A percentile compares a stretch with the other conserved stretches of the same genome.
phyloP scores from a whole-genome alignment of 2,888 invertebrate species.

The Napeogenes sylphis region DNA sequence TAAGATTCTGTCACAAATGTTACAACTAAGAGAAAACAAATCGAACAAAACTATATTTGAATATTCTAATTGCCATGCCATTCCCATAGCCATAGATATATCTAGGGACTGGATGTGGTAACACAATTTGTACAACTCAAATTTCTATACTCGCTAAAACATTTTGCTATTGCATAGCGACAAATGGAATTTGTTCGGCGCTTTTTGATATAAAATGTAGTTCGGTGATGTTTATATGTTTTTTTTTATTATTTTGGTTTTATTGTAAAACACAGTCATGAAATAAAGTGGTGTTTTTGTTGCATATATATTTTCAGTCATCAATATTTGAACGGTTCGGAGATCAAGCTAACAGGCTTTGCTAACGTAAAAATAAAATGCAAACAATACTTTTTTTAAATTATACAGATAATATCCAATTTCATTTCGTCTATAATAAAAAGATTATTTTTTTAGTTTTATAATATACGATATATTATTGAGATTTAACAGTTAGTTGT shows the following conservation, averaged over 20 bases:
- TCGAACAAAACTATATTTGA: slow-evolving; percentile 45
- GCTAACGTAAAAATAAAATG: background rate
- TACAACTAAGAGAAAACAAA: no score
- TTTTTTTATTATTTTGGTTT: slow-evolving; percentile 8
- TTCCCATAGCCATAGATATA: slow-evolving; percentile 33
- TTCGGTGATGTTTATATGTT: slow-evolving; percentile 10
- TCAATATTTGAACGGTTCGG: slow-evolving; percentile 29
- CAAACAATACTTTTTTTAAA: no score
- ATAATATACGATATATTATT: no score
- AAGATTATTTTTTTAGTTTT: no score
- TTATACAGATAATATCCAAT: no score
- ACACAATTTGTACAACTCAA: slow-evolving; percentile 20
- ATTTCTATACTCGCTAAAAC: slow-evolving; percentile 22
- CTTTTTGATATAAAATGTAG: slow-evolving; percentile 21
- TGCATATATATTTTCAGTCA: background rate
- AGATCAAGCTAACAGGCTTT: slow-evolving; percentile 18
- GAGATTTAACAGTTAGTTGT: no score
- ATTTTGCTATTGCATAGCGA: slow-evolving; percentile 21
- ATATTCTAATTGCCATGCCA: slow-evolving; percentile 58
- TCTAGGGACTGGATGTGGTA: slow-evolving; percentile 9
- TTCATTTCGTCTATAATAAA: no score
- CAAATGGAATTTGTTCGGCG: slow-evolving; percentile 25
- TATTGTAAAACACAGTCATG: background rate
- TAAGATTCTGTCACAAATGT: no score
- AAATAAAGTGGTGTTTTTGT: slow-evolving; percentile 9